Conservation (phyloP, 2,113 vertebrate species). For the Sylvietta virens region DNA sequence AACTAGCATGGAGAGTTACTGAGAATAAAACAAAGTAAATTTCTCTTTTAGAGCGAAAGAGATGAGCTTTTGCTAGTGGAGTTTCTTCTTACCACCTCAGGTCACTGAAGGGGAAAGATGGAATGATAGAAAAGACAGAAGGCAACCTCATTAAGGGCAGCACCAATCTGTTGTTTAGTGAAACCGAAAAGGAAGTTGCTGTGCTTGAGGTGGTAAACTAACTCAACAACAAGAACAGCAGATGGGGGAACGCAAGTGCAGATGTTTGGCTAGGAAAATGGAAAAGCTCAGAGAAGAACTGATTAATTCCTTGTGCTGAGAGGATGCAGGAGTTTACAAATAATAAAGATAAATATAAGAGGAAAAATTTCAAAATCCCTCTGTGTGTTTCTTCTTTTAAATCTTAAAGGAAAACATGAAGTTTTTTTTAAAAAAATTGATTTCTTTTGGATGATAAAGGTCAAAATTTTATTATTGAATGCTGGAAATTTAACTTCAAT, state of each 20-base stretch:
- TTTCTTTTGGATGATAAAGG: not conserved
- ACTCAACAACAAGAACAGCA: not conserved
- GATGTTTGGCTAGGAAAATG: constrained; percentile 10
- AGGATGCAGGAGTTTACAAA: not conserved
- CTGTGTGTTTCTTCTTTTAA: not conserved
- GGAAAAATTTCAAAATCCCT: not conserved
- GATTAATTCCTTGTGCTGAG: not conserved
- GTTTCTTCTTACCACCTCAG: not conserved
- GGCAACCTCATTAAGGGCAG: not conserved
- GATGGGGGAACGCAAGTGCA: not conserved
- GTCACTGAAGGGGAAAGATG: not conserved
- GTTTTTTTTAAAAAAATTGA: not conserved
- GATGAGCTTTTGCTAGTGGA: not conserved
- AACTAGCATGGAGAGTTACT: not conserved
- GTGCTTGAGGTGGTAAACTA: not conserved
- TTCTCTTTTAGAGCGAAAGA: not conserved
- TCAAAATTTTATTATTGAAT: not conserved
- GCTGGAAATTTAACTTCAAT: not conserved
- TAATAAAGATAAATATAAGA: not conserved
- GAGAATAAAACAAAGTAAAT: not conserved
- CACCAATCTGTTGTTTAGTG: not conserved
- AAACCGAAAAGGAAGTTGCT: constrained; percentile 16
- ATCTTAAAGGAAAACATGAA: not conserved
- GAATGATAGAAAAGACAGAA: not conserved
- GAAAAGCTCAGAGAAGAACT: not conserved